Evolutionary conservation across 2,888 invertebrate genomes (phyloP).

Genomic region (Junonia oenone): DNA sequence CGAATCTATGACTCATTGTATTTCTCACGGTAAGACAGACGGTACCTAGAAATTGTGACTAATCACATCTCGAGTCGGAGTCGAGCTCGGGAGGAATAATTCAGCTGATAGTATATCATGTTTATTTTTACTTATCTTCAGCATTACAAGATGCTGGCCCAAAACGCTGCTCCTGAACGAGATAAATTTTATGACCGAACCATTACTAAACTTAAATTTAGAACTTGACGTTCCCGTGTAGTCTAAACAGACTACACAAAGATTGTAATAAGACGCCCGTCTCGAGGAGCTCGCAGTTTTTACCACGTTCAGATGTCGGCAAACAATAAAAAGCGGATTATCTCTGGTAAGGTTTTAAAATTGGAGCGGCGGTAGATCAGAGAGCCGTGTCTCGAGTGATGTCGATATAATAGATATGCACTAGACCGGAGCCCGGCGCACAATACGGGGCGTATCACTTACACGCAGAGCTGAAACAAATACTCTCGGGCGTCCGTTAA

Average conservation of each 20-base stretch:
- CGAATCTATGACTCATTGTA: constrained; percentile 57
- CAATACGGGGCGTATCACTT: constrained; percentile 70
- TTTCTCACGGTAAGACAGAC: constrained; percentile 44
- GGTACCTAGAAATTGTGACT: constrained; percentile 56
- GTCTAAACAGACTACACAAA: constrained; percentile 20
- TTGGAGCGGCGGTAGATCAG: constrained; percentile 59
- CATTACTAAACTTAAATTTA: constrained; percentile 17
- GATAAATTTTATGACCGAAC: constrained; percentile 12
- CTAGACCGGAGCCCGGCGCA: constrained; percentile 67
- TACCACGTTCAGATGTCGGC: constrained; percentile 34
- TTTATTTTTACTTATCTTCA: constrained; percentile 13
- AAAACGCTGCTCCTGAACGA: constrained; percentile 7
- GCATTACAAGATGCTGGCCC: neutral
- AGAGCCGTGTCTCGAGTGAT: constrained; percentile 57
- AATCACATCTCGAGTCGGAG: constrained; percentile 43
- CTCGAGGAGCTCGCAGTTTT: constrained; percentile 39
- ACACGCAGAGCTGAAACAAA: constrained; percentile 68
- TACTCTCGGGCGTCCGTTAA: constrained; percentile 63
- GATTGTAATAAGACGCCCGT: constrained; percentile 34
- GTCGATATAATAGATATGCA: constrained; percentile 71
- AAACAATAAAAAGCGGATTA: constrained; percentile 41
- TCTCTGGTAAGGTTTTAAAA: constrained; percentile 40
- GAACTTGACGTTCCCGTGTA: constrained; percentile 12
- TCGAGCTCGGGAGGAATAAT: constrained; percentile 19
- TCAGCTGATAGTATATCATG: constrained; percentile 27